phyloP scores from a whole-genome alignment of 2,888 invertebrate genomes.

The Cantharis flavilabris region DNA sequence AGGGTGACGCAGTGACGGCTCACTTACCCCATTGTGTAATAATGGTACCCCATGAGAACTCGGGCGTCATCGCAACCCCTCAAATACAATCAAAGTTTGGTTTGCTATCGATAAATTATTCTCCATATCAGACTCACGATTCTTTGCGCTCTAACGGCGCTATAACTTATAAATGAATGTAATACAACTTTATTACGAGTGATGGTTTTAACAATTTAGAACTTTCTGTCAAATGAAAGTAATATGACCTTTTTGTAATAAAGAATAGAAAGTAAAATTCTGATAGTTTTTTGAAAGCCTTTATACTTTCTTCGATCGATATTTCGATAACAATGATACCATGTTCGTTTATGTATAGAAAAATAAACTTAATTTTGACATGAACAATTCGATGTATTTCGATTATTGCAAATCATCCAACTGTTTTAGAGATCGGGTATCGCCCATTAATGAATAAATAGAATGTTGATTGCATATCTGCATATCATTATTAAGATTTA shows the following conservation, averaged over 20 bases:
- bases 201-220: constrained; percentile 3
- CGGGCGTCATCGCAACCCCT: background rate
- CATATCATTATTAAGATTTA: background rate
- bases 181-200: background rate
- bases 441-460: background rate
- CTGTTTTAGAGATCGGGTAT: background rate
- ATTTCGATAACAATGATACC: background rate
- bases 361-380: background rate
- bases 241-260: constrained; percentile 12
- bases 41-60: constrained; percentile 9
- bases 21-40: constrained; percentile 10
- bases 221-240: constrained; percentile 14
- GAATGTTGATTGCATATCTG: background rate
- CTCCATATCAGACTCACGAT: background rate
- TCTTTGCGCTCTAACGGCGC: constrained; percentile 3
- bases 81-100: constrained; percentile 5
- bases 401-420: constrained; percentile 2
- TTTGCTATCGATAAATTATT: constrained; percentile 5
- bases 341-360: background rate
- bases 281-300: constrained; percentile 8
- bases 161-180: background rate
- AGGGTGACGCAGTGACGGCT: constrained; percentile 7
- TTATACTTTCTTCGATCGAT: constrained; percentile 13
- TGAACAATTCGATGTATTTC: background rate
- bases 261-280: constrained; percentile 19